Evolutionary conservation across 2,797 vertebrate species (phyloP), one percentile per base, ranked within the genome.

Genomic region (Lepilemur septentrionalis): DNA sequence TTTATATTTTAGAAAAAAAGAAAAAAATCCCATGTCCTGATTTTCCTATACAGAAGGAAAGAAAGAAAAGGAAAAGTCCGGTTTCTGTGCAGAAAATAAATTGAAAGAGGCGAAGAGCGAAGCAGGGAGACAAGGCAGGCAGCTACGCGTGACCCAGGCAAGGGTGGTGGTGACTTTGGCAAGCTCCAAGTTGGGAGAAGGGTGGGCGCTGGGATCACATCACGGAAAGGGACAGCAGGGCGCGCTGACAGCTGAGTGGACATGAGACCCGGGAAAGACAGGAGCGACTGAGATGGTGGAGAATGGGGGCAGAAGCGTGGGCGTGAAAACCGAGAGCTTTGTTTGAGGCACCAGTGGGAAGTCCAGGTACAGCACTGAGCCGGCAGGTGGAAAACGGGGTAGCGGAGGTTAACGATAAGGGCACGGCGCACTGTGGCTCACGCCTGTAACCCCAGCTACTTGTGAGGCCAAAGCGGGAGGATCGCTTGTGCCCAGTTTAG

Each of bases 201-300:
- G 43, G 52, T 1, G 52, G 25, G 57, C 6, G 20, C 1, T 20
- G 32, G 35, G 7, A 52, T 28, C 1, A 32, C 43, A 0, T 0
- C 0, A 18, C 50, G 10, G 32, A 0, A 12, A 22, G 9, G 41
- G 50, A 20, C 14, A 4, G 18, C 84, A 50, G 30, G 30, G 61
- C 61, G n/a, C 15, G 28, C 61, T n/a, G 61, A 15, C 22, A 17
- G 30, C 61, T 65, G 61, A n/a, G 14, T 65, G 61, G 15, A 65
- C 17, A 13, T 30, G 30, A 65, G 61, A n/a, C 61, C 7, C n/a
- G 7, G 61, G 61, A n/a, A n/a, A 65, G 61, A 65, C 30, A 17
- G 61, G 14, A 65, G 9, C 3, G 32, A 65, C 14, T n/a, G 30
- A 65, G 61, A 65, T n/a, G 61, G 30, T 65, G 17, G n/a, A 17